phyloP scores from a whole-genome alignment of 1,140 invertebrate species.

The Zeugodacus cucurbitae region DNA sequence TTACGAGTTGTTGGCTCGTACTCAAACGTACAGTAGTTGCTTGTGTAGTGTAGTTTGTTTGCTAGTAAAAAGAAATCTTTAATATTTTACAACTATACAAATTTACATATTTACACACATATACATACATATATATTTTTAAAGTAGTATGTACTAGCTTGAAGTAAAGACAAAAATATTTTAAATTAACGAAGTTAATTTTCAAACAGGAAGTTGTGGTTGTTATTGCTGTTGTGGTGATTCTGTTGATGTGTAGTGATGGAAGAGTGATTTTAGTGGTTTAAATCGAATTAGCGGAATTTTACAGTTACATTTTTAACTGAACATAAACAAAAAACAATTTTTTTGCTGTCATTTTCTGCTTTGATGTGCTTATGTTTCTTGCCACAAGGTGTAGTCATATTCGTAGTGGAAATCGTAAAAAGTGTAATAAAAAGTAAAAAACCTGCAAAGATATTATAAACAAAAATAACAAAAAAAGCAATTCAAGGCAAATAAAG shows the following conservation, averaged over 20 bases:
- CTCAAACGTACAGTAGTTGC: constrained; percentile 62
- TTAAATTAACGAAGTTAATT: background rate
- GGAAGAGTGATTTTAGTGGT: background rate
- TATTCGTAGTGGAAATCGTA: background rate
- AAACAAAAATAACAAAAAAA: background rate
- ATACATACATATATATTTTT: background rate
- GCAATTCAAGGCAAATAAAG: background rate
- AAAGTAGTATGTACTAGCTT: background rate
- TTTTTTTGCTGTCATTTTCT: background rate
- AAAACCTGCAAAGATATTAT: background rate
- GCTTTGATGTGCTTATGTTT: background rate
- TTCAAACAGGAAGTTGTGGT: background rate
- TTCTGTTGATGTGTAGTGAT: background rate
- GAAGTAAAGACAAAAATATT: background rate
- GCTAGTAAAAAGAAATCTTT: constrained; percentile 19
- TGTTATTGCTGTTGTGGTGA: background rate
- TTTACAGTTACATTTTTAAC: too few relatives aligned
- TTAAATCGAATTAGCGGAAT: background rate
- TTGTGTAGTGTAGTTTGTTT: constrained; percentile 36
- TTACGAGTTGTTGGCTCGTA: constrained; percentile 66
- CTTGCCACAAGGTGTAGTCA: background rate
- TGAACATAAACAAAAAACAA: too few relatives aligned
- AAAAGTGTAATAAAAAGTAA: background rate
- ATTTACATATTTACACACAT: background rate
- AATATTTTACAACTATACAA: constrained; percentile 6